A percentile compares a stretch with the other conserved stretches of the same genome.
Evolutionary conservation across 2,797 vertebrate species (phyloP).

Genomic region (Gallirallus australis): DNA sequence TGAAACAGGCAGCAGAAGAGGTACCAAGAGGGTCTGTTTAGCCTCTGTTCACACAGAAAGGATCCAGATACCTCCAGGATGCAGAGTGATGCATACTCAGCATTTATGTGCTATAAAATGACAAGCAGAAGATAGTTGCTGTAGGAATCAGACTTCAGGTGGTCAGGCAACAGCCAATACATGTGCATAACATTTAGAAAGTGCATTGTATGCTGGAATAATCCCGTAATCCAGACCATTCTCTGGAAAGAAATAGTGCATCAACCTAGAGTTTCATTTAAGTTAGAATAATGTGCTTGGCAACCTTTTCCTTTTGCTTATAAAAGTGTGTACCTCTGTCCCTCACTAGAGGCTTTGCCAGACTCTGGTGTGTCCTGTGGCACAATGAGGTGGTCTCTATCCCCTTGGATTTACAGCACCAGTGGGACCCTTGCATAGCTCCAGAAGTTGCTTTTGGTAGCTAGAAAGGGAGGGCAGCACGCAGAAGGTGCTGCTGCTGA

Average conservation of each 20-base stretch:
- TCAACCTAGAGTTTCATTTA: neutral
- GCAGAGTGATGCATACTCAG: neutral
- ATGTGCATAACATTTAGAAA: neutral
- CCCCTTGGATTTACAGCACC: neutral
- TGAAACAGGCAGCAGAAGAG: neutral
- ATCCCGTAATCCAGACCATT: neutral
- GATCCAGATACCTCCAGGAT: neutral
- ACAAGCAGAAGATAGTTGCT: neutral
- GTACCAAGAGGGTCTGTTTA: neutral
- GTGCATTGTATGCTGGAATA: neutral
- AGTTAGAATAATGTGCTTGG: neutral
- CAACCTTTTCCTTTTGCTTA: neutral
- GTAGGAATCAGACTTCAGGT: neutral
- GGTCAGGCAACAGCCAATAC: neutral
- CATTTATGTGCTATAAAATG: neutral
- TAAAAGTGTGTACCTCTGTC: neutral
- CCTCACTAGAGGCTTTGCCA: neutral
- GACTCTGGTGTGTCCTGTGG: neutral
- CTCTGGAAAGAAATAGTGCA: neutral
- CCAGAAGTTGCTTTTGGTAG: neutral
- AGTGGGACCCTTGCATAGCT: neutral
- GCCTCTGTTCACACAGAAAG: neutral
- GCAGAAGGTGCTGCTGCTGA: neutral
- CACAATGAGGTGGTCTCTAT: fast-evolving
- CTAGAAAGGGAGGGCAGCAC: neutral